Evolutionary conservation across 2,113 vertebrate species (phyloP), one percentile per base, ranked within the genome.

Genomic region (Anarrhichthys ocellatus): DNA sequence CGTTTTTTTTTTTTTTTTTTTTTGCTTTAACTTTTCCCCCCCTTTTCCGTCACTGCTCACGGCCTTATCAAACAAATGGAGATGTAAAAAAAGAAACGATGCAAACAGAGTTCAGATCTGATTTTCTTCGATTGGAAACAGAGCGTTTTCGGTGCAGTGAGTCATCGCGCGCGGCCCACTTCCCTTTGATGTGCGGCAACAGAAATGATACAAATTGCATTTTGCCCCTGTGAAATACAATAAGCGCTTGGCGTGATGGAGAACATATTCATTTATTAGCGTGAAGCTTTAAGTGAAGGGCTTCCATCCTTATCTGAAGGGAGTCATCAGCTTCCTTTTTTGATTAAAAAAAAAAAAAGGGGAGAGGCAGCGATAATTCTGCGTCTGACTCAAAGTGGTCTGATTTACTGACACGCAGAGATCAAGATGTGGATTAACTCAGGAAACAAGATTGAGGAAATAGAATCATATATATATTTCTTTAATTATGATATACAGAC

Each of bases 121-220:
- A 94, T 94, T 91, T 76, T 68, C 85, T 89, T 89, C 70, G 90
- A 93, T 92, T 91, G 91, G 88, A 88, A 93, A 85, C 92, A 93
- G 92, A 93, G 82, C 65, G 88, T 85, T 91, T 56, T 88, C 1
- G 76, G 52, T 27, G 83, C 86, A 75, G 86, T 94, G 92, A 93
- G 80, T 93, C 93, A 93, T 86, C 61, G 73, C 67, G 66, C 56
- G 15, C 50, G 38, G 62, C 74, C 86, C 89, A 86, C 91, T 94
- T 92, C 88, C 91, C 84, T 91, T 86, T 84, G 78, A 91, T 90
- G 88, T 63, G 81, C 62, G 58, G 76, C 61, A n/a, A 17, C 87
- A 90, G 81, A 93, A 89, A 93, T 85, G 82, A 90, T 89, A 86
- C 89, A 94, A 93, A 93, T 93, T 91, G 67, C 92, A 94, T 94